Conservation (phyloP, 1,140 invertebrate species). For the Achatina immaculata region DNA sequence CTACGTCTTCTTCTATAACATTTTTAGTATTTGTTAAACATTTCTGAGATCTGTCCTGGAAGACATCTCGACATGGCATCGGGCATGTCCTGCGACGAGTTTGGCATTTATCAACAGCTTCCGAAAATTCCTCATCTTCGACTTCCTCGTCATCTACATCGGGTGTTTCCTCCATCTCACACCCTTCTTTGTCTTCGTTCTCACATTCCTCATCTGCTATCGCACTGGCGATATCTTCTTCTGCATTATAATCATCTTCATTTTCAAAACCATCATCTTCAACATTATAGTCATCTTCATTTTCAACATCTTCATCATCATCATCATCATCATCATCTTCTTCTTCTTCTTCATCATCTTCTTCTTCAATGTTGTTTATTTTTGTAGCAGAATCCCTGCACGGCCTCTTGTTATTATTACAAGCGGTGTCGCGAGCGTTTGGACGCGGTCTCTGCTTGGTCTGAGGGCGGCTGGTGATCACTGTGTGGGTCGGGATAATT, state of each 20-base stretch:
- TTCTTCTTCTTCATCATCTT: conserved; percentile 10
- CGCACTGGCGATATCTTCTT: too few relatives aligned
- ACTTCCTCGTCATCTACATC: not conserved
- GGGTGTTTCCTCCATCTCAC: not conserved
- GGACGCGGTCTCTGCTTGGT: too few relatives aligned
- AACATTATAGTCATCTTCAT: conserved; percentile 19
- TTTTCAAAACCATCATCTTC: conserved; percentile 14
- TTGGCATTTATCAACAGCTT: too few relatives aligned
- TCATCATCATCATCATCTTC: conserved; percentile 25
- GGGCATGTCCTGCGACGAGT: too few relatives aligned
- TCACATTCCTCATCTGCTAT: too few relatives aligned
- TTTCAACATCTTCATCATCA: conserved; percentile 16
- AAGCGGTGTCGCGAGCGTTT: not conserved
- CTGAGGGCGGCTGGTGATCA: not conserved
- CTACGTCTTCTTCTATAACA: not conserved
- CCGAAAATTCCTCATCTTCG: not conserved
- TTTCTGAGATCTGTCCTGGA: too few relatives aligned
- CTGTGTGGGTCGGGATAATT: not conserved
- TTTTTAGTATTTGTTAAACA: too few relatives aligned
- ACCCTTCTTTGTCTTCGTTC: not conserved
- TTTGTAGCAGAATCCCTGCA: not conserved
- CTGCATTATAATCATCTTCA: conserved; percentile 11
- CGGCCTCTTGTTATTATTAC: not conserved
- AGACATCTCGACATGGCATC: too few relatives aligned
- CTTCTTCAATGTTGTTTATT: conserved; percentile 11